Base-by-base conservation (phyloP, 2,797 vertebrate species). In the Alectoris magna region DNA sequence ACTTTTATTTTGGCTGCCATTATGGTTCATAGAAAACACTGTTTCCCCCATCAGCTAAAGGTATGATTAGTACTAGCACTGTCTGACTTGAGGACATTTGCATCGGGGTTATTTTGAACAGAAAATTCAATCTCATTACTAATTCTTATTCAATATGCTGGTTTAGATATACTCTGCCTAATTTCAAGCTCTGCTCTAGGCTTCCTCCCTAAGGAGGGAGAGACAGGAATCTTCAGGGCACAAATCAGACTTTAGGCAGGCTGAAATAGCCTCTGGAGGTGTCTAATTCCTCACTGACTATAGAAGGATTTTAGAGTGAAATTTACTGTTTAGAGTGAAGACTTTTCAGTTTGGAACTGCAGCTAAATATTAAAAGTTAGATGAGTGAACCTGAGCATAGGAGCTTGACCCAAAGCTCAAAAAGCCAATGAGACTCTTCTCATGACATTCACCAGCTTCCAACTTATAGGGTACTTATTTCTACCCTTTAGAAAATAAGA, bases 1-100 rank as follows among this genome's bases (percentile, higher is more conserved):
- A 88, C 76, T 94, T 95, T 84, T 58, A 51, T 84, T 92, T 82
- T 93, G 87, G 82, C 88, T 96, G 82, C 82, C 79, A 95, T 76
- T 89, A 84, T 0, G 10, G 78, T 81, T 91, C 73, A 84, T 11
- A 84, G 79, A 94, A 83, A 90, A 84, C 89, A 67, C 78, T 90
- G 72, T 90, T 96, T 86, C 60, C 43, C 44, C 75, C 78, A 89
- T 87, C 72, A 94, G 38, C 82, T 49, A 39, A 89, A 93, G 79
- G 58, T 58, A 80, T 39, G 69, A 88, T 89, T 69, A 95, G 49
- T 44, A 51, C 23, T 70, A 82, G 48, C 53, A 49, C 27, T 88
- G 60, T 84, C 85, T 96, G 77, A 43, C 71, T 86, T 64, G 73
- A 84, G 78, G 53, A 68, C 4, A 49, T 83, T 87, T 78, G 43